These are phyloP conservation scores for Brachyalestes nurse DNA, from an alignment of 2,797 vertebrate species.

Conservation along the genomic window DNA sequence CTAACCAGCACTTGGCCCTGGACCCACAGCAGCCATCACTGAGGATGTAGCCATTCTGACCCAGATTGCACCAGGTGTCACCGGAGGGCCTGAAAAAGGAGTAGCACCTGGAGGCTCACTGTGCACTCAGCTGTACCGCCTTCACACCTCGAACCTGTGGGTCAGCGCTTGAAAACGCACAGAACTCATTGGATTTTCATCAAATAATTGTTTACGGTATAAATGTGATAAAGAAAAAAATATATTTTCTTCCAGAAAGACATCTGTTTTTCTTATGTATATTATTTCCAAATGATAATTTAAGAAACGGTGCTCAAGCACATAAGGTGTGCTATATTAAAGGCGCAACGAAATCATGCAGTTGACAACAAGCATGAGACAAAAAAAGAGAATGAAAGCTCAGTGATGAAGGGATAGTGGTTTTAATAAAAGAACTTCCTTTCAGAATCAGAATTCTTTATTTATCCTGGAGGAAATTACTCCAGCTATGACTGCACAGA, in stretches of 20 bases:
- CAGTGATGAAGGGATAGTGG: no score
- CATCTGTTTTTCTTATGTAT: background rate
- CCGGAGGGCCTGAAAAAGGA: slow-evolving; percentile 7
- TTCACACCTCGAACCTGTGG: background rate
- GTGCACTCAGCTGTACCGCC: background rate
- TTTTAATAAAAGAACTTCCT: no score
- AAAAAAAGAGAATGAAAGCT: no score
- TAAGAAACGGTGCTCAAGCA: no score
- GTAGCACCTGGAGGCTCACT: slow-evolving; percentile 21
- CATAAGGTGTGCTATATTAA: background rate
- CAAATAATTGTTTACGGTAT: background rate
- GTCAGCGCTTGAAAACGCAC: background rate
- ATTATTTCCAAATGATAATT: background rate
- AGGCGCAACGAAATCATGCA: background rate
- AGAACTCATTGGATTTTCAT: background rate
- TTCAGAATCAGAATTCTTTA: no score
- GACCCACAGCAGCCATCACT: background rate
- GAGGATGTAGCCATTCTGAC: slow-evolving; percentile 12
- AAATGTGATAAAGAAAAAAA: background rate
- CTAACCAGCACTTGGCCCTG: slow-evolving; percentile 23
- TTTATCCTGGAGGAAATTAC: no score
- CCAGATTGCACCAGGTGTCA: background rate
- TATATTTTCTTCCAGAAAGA: background rate
- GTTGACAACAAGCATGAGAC: no score
- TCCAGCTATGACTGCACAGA: no score